These are phyloP conservation scores for Cosmia trapezina DNA, from an alignment of 2,888 invertebrate genomes.

Conservation along the genomic window DNA sequence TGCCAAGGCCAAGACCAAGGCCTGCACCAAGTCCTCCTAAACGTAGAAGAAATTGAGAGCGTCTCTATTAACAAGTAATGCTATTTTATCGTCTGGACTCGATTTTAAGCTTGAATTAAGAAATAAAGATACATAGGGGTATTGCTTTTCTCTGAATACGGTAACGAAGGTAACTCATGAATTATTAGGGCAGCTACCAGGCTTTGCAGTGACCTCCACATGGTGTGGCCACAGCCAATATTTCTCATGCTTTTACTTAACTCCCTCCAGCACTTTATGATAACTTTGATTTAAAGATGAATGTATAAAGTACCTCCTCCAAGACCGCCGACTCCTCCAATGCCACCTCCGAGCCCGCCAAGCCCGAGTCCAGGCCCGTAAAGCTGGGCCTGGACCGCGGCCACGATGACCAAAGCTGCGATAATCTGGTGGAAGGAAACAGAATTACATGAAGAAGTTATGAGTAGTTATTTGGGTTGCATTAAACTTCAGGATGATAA, in stretches of 20 bases:
- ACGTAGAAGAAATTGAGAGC: constrained; percentile 14
- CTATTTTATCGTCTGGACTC: not conserved
- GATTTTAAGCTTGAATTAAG: not conserved
- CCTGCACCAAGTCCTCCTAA: not conserved
- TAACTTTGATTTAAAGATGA: not conserved
- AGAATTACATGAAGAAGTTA: not conserved
- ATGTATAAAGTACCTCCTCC: not conserved
- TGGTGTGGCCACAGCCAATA: too few relatives aligned
- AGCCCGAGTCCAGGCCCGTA: constrained; percentile 12
- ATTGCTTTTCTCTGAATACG: not conserved
- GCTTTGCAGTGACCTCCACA: too few relatives aligned
- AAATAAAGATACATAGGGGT: not conserved
- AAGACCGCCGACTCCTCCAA: constrained; percentile 9
- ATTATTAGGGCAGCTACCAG: not conserved
- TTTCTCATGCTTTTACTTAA: not conserved
- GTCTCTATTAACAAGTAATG: not conserved
- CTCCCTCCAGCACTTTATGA: not conserved
- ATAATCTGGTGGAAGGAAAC: constrained; percentile 40
- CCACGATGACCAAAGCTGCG: constrained; percentile 42
- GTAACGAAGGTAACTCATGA: not conserved
- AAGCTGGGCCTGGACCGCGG: constrained; percentile 51
- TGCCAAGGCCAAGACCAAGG: constrained; percentile 4
- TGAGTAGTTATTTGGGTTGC: too few relatives aligned
- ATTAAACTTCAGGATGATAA: too few relatives aligned
- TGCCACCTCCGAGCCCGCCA: not conserved